Conservation (phyloP, 1,140 invertebrate genomes). For the Musca vetustissima region DNA sequence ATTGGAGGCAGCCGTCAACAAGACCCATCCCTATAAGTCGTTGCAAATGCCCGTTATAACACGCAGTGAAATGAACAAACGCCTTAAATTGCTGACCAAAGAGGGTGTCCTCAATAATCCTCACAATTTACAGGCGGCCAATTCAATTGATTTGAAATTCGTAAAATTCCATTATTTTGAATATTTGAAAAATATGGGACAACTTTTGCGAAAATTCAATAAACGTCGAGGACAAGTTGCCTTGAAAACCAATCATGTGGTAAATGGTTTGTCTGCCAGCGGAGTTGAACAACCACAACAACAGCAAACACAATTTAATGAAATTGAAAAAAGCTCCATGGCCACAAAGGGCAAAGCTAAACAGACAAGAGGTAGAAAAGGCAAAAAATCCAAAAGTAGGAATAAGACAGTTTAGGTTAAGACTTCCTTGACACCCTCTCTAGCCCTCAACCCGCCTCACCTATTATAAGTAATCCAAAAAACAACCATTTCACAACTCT, state of each 20-base stretch:
- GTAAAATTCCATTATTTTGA: slow-evolving; percentile 51
- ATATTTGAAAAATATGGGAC: slow-evolving; percentile 50
- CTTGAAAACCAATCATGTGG: neutral
- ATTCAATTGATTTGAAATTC: slow-evolving; percentile 46
- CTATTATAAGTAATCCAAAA: neutral
- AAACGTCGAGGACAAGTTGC: slow-evolving; percentile 30
- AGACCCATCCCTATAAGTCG: slow-evolving; percentile 36
- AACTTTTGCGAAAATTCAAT: slow-evolving; percentile 40
- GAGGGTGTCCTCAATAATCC: slow-evolving; percentile 15
- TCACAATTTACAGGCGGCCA: slow-evolving; percentile 31
- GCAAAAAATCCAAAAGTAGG: slow-evolving; percentile 3
- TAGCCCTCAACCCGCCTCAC: neutral
- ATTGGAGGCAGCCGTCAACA: slow-evolving; percentile 47
- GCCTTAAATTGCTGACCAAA: slow-evolving; percentile 46
- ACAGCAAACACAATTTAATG: slow-evolving; percentile 21
- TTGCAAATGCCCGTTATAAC: slow-evolving; percentile 41
- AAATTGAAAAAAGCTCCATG: slow-evolving; percentile 15
- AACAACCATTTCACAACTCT: neutral
- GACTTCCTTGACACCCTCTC: no score
- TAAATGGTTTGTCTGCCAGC: no score
- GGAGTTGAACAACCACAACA: neutral
- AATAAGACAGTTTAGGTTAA: neutral
- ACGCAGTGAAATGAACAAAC: slow-evolving; percentile 47
- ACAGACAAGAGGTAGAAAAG: neutral
- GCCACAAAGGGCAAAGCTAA: neutral